A percentile compares a stretch with the other conserved stretches of the same genome.
These are phyloP conservation scores for Agrochola litura DNA, from an alignment of 2,888 invertebrate species.

Conservation along the genomic window DNA sequence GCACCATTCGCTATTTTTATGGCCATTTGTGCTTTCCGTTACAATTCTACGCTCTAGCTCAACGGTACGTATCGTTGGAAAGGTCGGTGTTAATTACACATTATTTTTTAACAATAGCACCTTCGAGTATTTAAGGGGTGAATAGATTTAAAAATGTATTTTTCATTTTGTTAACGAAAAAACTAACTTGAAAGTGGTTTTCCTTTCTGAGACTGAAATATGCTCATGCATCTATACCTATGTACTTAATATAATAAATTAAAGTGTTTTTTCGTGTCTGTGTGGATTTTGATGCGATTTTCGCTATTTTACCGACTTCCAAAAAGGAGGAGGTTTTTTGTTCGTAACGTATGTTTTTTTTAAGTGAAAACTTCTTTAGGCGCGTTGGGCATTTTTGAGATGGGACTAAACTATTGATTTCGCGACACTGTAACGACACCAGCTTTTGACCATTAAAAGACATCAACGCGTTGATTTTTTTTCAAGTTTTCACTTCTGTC, in stretches of 20 bases:
- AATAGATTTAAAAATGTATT: constrained; percentile 17
- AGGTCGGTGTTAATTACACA: constrained; percentile 29
- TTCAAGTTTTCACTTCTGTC: no score
- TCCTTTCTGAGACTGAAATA: neutral
- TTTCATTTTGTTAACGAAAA: neutral
- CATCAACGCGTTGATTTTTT: no score
- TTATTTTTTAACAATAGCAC: constrained; percentile 31
- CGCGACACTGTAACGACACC: no score
- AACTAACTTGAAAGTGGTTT: neutral
- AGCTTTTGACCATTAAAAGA: no score
- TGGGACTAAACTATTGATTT: no score
- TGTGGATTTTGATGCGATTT: neutral
- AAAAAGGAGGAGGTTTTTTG: no score
- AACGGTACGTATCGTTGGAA: constrained; percentile 18
- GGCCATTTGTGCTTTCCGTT: constrained; percentile 59
- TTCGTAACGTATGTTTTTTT: no score
- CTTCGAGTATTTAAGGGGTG: constrained; percentile 5
- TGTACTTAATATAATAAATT: no score
- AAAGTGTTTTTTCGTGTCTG: no score
- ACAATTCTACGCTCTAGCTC: constrained; percentile 27
- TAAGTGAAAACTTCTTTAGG: no score
- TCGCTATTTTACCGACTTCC: neutral
- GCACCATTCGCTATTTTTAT: constrained; percentile 52
- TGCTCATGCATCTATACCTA: neutral
- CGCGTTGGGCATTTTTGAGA: no score